A percentile compares a stretch with the other conserved stretches of the same genome.
Conservation (phyloP, 1,140 invertebrate species). For the Aporrectodea caliginosa region DNA sequence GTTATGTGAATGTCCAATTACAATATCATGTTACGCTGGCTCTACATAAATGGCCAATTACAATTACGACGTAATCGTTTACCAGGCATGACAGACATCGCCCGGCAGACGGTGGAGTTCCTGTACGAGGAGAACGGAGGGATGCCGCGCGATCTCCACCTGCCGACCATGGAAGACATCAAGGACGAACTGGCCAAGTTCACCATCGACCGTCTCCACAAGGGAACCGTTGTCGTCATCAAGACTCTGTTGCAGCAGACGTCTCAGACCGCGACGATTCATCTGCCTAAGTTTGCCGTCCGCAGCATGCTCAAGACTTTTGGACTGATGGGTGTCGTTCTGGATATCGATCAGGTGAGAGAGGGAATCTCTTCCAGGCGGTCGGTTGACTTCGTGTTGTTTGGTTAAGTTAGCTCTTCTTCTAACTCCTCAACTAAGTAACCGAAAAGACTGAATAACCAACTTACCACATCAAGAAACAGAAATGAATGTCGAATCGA, state of each 20-base stretch:
- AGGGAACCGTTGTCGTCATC: constrained; percentile 53
- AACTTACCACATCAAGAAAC: too few relatives aligned
- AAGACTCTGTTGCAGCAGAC: constrained; percentile 38
- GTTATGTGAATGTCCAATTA: too few relatives aligned
- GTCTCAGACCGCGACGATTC: constrained; percentile 38
- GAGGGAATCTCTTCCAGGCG: too few relatives aligned
- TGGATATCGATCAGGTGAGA: constrained; percentile 54
- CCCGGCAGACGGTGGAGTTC: constrained; percentile 57
- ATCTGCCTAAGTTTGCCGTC: constrained; percentile 53
- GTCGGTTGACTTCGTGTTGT: too few relatives aligned
- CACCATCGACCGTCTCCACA: constrained; percentile 52
- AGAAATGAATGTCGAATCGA: too few relatives aligned
- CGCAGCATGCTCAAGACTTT: constrained; percentile 55
- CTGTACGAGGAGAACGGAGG: constrained; percentile 58
- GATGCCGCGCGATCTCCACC: constrained; percentile 55
- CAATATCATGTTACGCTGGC: too few relatives aligned
- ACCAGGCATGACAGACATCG: constrained; percentile 56
- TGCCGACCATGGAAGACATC: constrained; percentile 57
- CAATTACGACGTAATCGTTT: too few relatives aligned
- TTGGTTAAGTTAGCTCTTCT: neutral
- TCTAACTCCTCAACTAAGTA: too few relatives aligned
- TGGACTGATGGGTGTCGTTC: constrained; percentile 52
- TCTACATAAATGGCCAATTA: too few relatives aligned
- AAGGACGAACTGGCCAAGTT: constrained; percentile 55
- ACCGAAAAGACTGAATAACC: too few relatives aligned